These are phyloP conservation scores for Cephonodes hylas DNA, from an alignment of 2,888 invertebrate species.

Conservation along the genomic window DNA sequence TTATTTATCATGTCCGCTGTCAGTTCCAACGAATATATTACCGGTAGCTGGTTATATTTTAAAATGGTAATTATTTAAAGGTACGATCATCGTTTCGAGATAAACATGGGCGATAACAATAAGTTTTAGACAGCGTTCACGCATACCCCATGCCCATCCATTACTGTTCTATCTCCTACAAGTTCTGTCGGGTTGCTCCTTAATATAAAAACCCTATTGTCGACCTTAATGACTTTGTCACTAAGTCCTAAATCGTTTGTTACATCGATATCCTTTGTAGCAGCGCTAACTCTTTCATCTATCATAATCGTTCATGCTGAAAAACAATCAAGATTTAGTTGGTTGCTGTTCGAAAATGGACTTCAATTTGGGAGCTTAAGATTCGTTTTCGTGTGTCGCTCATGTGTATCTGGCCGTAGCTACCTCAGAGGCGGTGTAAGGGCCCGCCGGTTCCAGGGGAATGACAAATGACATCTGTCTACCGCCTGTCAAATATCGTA, in stretches of 20 bases:
- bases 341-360: constrained; percentile 31
- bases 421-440: constrained; percentile 80
- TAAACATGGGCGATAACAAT: constrained; percentile 79
- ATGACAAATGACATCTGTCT: constrained; percentile 87
- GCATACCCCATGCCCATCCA: constrained; percentile 79
- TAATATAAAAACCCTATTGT: constrained; percentile 41
- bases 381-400: constrained; percentile 35
- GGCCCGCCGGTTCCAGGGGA: constrained; percentile 80
- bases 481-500: constrained; percentile 85
- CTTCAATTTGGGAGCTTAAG: constrained; percentile 27
- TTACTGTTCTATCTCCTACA: constrained; percentile 80
- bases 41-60: constrained; percentile 74
- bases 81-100: constrained; percentile 75
- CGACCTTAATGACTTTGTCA: constrained; percentile 43
- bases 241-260: constrained; percentile 51
- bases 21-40: constrained; percentile 79
- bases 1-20: constrained; percentile 77
- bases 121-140: constrained; percentile 78
- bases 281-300: constrained; percentile 82
- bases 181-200: constrained; percentile 55
- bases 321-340: constrained; percentile 80
- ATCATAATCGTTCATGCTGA: constrained; percentile 82
- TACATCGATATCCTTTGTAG: constrained; percentile 58
- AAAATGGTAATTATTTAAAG: constrained; percentile 78
- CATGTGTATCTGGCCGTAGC: constrained; percentile 70